Evolutionary conservation across 2,888 invertebrate genomes (phyloP).

Genomic region (Bruchidius siliquastri): DNA sequence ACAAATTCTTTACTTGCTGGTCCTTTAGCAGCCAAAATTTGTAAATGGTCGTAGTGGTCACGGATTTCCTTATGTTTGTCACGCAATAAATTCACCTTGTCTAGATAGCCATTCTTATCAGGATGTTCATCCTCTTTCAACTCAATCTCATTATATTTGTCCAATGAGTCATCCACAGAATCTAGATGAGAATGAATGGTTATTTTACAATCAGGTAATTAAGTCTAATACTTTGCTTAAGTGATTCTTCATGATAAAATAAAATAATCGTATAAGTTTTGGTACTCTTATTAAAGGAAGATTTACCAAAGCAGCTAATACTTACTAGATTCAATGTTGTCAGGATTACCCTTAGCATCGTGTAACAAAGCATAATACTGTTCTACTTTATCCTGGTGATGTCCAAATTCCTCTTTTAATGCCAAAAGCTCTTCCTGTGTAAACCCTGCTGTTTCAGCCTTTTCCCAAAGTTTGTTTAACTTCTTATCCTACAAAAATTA

Average conservation of each 20-base stretch:
- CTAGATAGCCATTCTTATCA: constrained; percentile 57
- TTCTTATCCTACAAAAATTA: constrained; percentile 63
- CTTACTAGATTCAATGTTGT: constrained; percentile 64
- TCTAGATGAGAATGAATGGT: constrained; percentile 50
- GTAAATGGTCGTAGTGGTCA: constrained; percentile 73
- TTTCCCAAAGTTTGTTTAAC: constrained; percentile 82
- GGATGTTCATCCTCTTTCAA: constrained; percentile 53
- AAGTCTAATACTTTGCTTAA: no score
- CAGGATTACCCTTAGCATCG: constrained; percentile 59
- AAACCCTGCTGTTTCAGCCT: constrained; percentile 85
- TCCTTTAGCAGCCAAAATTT: constrained; percentile 69
- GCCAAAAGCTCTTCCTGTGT: constrained; percentile 75
- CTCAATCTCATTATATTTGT: constrained; percentile 66
- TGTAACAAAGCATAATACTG: constrained; percentile 78
- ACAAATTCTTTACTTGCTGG: constrained; percentile 81
- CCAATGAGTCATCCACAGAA: constrained; percentile 67
- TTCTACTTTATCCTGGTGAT: constrained; percentile 90
- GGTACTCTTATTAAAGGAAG: no score
- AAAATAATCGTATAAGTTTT: no score
- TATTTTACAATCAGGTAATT: no score
- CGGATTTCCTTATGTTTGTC: constrained; percentile 71
- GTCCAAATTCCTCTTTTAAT: constrained; percentile 81
- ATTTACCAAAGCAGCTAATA: constrained; percentile 13
- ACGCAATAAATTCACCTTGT: constrained; percentile 66
- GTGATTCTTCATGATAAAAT: no score